phyloP scores from a whole-genome alignment of 2,797 vertebrate genomes.

The Brotula barbata region DNA sequence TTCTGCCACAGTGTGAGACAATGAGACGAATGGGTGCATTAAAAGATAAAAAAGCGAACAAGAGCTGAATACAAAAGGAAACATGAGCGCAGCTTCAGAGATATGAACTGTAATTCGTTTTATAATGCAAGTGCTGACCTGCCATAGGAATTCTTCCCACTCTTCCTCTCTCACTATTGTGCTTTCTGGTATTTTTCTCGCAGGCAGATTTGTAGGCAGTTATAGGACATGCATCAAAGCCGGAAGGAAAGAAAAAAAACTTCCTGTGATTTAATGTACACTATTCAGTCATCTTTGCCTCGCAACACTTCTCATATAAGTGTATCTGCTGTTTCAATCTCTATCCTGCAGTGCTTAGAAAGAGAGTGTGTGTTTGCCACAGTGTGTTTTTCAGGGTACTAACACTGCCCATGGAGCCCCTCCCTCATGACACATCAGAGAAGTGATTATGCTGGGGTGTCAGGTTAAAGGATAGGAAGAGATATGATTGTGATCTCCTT shows the following conservation, averaged over 20 bases:
- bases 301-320: slow-evolving; percentile 20
- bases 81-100: slow-evolving; percentile 50
- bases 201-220: slow-evolving; percentile 18
- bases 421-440: slow-evolving; percentile 39
- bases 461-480: slow-evolving; percentile 43
- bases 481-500: slow-evolving; percentile 43
- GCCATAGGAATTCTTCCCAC: slow-evolving; percentile 36
- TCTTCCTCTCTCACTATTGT: slow-evolving; percentile 28
- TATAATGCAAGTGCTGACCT: slow-evolving; percentile 64
- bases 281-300: slow-evolving; percentile 19
- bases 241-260: slow-evolving; percentile 21
- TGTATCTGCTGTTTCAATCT: slow-evolving; percentile 37
- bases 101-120: slow-evolving; percentile 71
- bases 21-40: slow-evolving; percentile 76
- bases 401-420: slow-evolving; percentile 33
- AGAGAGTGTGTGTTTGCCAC: background rate
- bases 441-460: slow-evolving; percentile 48
- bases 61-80: slow-evolving; percentile 67
- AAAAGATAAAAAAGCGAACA: slow-evolving; percentile 75
- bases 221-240: slow-evolving; percentile 43
- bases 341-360: slow-evolving; percentile 23
- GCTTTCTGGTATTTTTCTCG: slow-evolving; percentile 34
- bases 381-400: slow-evolving; percentile 23
- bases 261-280: slow-evolving; percentile 42
- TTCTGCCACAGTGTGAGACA: slow-evolving; percentile 61